Conservation (phyloP, 2,797 vertebrate species). For the Tympanoctomys barrerae region DNA sequence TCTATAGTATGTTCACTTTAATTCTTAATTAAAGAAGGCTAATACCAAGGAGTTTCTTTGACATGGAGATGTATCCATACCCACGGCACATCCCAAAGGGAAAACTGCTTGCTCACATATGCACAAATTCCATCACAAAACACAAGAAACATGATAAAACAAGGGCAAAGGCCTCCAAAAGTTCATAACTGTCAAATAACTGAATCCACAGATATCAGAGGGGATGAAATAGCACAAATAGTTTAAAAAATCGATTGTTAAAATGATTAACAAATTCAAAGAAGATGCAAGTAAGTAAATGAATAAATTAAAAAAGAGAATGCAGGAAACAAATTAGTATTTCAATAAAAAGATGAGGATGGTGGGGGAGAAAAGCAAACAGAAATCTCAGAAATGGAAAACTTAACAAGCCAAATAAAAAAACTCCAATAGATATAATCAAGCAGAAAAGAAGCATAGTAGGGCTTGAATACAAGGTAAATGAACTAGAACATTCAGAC, state of each 20-base stretch:
- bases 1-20: neutral
- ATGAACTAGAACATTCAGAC: neutral
- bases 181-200: neutral
- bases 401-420: neutral
- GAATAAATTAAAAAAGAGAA: neutral
- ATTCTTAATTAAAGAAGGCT: neutral
- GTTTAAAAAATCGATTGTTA: neutral
- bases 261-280: neutral
- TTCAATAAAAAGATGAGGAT: neutral
- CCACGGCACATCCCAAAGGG: neutral
- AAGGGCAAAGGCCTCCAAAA: neutral
- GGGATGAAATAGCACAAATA: neutral
- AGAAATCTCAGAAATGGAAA: neutral
- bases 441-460: neutral
- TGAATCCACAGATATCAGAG: neutral
- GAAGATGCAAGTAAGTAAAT: neutral
- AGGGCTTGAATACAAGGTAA: neutral
- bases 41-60: neutral
- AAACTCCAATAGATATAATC: neutral
- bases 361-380: neutral
- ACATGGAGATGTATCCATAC: neutral
- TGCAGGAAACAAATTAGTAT: neutral
- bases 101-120: neutral
- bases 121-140: neutral
- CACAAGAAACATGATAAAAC: neutral